Evolutionary conservation across 2,113 vertebrate genomes (phyloP), one percentile per base, ranked within the genome.

Genomic region (Oceanites oceanicus): DNA sequence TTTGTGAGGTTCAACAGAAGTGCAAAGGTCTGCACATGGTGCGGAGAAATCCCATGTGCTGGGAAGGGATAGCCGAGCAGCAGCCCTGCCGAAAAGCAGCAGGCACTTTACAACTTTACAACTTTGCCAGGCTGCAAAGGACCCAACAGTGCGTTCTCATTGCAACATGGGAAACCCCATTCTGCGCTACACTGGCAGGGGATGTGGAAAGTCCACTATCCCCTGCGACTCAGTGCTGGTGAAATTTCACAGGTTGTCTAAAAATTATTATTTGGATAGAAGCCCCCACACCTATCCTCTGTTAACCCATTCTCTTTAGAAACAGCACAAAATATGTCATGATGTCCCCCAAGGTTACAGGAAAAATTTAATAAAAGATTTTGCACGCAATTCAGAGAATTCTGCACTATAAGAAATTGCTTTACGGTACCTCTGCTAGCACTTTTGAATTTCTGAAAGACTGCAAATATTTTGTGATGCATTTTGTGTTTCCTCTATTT

Each of bases 31-130:
- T 61, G 40, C 53, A 80, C 49, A 17, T 29, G 18, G 17, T 74
- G 27, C 0, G 0, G 61, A 67, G 88, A 90, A 67, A 45, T 49
- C 50, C 62, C 32, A 32, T 0, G 1, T 47, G 63, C 63, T 45
- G 16, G 21, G 30, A 83, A 45, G 25, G 7, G 79, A 47, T 2
- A 3, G 22, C 15, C 2, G 4, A 67, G 66, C 19, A 82, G 74
- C 62, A 88, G n/a, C n/a, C 44, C 52, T 85, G 74, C 18, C 1
- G 2, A 74, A 71, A 67, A 66, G 6, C 58, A 81, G 50, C 36
- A 21, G 25, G 59, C 22, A 34, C 45, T 73, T 61, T 61, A 44
- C 5, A 53, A 15, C 2, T n/a, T n/a, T n/a, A n/a, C n/a, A n/a
- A n/a, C n/a, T n/a, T n/a, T n/a, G 66, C 65, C 65, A 63, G 55